These are phyloP conservation scores for Pyrocephalus nanus DNA, from an alignment of 2,797 vertebrate species.

Conservation along the genomic window DNA sequence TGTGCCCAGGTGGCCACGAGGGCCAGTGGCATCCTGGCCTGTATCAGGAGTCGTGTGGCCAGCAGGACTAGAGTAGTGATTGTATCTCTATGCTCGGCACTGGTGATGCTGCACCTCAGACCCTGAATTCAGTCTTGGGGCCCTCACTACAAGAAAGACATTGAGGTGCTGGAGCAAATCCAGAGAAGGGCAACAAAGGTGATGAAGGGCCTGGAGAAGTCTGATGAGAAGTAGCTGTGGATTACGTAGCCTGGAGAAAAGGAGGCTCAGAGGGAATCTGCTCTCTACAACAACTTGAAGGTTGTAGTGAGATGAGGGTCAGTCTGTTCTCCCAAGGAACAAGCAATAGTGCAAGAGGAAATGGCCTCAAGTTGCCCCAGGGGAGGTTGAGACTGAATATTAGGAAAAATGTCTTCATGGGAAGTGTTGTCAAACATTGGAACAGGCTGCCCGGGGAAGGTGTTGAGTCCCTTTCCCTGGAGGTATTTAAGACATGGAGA, in stretches of 20 bases:
- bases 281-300: background rate
- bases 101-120: background rate
- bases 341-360: background rate
- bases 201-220: background rate
- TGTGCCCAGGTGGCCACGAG: background rate
- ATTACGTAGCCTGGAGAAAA: background rate
- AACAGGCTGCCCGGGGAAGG: background rate
- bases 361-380: background rate
- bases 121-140: background rate
- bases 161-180: background rate
- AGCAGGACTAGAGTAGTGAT: background rate
- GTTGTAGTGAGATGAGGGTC: background rate
- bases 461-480: background rate
- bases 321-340: background rate
- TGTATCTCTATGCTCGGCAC: fast-evolving
- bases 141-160: background rate
- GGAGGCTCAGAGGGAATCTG: background rate
- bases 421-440: background rate
- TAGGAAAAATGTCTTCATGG: background rate
- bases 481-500: background rate
- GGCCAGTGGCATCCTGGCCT: background rate
- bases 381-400: background rate
- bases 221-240: background rate
- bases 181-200: fast-evolving
- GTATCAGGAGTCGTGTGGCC: fast-evolving